These are phyloP conservation scores for Gracilinanus agilis DNA, from an alignment of 2,113 vertebrate genomes.

Conservation along the genomic window DNA sequence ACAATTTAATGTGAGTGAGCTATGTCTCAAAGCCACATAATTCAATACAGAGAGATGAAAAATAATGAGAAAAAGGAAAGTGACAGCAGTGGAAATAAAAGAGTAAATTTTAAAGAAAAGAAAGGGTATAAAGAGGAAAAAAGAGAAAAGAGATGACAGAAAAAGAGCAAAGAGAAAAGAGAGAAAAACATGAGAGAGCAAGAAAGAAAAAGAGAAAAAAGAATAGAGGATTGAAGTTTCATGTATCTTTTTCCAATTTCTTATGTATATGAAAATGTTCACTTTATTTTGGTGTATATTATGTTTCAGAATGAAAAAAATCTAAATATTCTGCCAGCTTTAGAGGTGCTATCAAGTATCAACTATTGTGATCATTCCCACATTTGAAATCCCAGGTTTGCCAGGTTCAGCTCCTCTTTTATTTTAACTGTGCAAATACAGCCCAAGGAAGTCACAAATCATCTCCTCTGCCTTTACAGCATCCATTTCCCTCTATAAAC, in stretches of 20 bases:
- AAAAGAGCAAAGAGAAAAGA: no score
- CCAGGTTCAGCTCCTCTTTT: background rate
- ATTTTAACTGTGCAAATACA: accelerated
- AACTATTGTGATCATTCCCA: background rate
- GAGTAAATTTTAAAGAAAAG: slow-evolving; percentile 2
- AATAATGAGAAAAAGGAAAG: background rate
- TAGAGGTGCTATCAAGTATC: background rate
- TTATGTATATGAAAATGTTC: background rate
- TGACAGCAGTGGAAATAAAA: background rate
- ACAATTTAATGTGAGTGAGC: background rate
- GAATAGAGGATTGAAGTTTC: background rate
- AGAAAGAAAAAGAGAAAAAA: background rate
- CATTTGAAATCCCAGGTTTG: background rate
- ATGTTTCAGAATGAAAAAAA: background rate
- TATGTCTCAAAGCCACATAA: background rate
- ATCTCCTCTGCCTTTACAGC: background rate
- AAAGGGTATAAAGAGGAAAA: background rate
- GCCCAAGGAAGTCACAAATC: background rate
- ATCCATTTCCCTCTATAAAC: background rate
- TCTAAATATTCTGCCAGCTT: background rate
- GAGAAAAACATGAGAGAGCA: background rate
- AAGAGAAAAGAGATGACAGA: background rate
- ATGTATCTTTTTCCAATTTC: background rate
- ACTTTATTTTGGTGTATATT: background rate
- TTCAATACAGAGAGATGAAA: background rate